phyloP scores from a whole-genome alignment of 2,888 invertebrate species.

The Drosophila flavopinicola region DNA sequence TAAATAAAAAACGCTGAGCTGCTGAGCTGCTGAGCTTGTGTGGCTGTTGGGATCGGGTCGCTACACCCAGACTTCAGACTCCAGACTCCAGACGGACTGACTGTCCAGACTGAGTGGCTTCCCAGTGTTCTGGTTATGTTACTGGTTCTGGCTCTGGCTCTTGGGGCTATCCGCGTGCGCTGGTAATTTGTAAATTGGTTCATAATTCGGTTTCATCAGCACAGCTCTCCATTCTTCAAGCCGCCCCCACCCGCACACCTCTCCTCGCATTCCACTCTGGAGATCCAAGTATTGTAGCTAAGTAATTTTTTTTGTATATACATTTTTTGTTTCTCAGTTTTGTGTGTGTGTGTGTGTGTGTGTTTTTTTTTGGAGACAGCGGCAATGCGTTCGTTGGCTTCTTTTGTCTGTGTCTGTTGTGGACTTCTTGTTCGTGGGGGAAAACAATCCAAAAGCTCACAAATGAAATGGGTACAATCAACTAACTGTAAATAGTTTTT shows the following conservation, averaged over 20 bases:
- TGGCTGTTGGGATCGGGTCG: constrained; percentile 10
- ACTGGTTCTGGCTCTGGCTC: constrained; percentile 16
- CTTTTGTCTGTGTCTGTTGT: constrained; percentile 60
- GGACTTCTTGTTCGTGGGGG: constrained; percentile 55
- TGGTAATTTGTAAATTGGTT: constrained; percentile 81
- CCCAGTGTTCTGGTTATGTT: constrained; percentile 10
- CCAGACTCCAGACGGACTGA: constrained; percentile 3
- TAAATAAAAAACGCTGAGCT: constrained; percentile 9
- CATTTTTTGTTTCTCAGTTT: constrained; percentile 26
- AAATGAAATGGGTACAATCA: constrained; percentile 80
- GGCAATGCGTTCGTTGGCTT: constrained; percentile 76
- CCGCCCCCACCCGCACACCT: constrained; percentile 42
- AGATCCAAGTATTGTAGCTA: constrained; percentile 29
- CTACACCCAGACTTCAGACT: constrained; percentile 22
- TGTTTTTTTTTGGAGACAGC: constrained; percentile 58
- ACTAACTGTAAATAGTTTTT: constrained; percentile 76
- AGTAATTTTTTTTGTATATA: constrained; percentile 30
- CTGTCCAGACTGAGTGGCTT: constrained; percentile 11
- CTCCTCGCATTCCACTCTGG: background rate
- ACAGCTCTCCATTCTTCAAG: constrained; percentile 20
- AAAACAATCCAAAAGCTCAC: constrained; percentile 75
- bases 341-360: constrained; percentile 10
- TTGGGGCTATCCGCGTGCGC: constrained; percentile 40
- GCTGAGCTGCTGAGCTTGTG: constrained; percentile 14
- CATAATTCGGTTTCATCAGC: constrained; percentile 76